Evolutionary conservation across 2,113 vertebrate genomes (phyloP), one percentile per base, ranked within the genome.

Genomic region (Hystrix cristata): DNA sequence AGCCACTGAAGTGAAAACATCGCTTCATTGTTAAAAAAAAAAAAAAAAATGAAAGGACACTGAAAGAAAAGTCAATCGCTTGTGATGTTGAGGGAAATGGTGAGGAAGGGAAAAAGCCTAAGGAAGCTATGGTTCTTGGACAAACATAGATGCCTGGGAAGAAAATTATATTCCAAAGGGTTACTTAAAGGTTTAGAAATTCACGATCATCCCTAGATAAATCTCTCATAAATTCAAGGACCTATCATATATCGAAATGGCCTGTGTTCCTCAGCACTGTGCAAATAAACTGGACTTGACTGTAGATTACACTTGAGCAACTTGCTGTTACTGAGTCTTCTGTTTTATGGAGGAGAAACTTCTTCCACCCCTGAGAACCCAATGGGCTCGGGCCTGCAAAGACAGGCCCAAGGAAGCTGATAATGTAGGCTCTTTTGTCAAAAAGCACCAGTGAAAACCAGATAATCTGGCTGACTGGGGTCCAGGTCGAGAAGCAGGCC

Each of bases 11-110:
- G 46, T 38, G 34, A 62, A 51, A 69, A 74, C 38, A 57, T 9
- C 87, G n/a, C 69, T 95, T 85, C 91, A 94, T 78, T 88, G 76
- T 79, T 94, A 90, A 14, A 92, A 96, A 91, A 62, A 46, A 34
- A 34, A 38, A 38, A 38, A 38, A 38, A 38, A 38, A 38, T 38
- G 59, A 89, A 84, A 81, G 15, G 29, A n/a, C 18, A 55, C 72
- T 89, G 64, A 74, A 94, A 96, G 64, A 94, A 96, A 95, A 60
- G 46, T 31, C 62, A 60, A 14, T 84, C 64, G 43, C 38, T 83
- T 64, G 6, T 84, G 69, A 83, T 71, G 12, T 51, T 76, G 34
- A 92, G 4, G 21, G 34, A 85, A 90, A 43, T 46, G 8, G 65
- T 48, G 59, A 83, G 38, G 86, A 72, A 64, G 23, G 78, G 34